Base-by-base conservation (phyloP, 2,888 invertebrate species). In the Acleris emargana region DNA sequence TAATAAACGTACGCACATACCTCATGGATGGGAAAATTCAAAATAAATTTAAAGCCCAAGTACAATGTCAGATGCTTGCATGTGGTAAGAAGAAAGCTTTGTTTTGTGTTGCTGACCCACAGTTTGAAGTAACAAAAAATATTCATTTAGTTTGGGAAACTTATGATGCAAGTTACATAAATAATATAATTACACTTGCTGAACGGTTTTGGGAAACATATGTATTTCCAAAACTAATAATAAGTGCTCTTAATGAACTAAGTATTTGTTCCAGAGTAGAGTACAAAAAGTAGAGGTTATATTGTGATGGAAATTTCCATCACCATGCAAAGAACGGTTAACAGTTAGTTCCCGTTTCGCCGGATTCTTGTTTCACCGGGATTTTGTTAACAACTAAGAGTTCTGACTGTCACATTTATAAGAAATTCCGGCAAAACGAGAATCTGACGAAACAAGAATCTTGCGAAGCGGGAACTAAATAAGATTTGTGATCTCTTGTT, bases 211-310 rank as follows among this genome's bases (percentile, higher is more conserved):
- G 50, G 50, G 7, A 18, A 20, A 50, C 18, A 50, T 50, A 20
- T 50, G 20, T 50, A 20, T 50, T 50, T 50, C 50, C 50, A 7
- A 50, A 50, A 13, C 20, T 22, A 22, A 13, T 22, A 50, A 22
- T 20, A 22, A 50, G 50, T 50, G 50, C 50, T 9, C 7, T n/a
- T 7, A 47, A n/a, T 47, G 4, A 47, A 25, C 25, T 7, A 25
- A 25, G 6, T 25, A 25, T 25, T 25, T 25, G 25, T 25, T 25
- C 25, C 25, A 25, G 25, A 25, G 25, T 25, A 25, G 25, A 7
- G 25, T 25, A 25, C 25, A 25, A 25, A 25, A 61, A 52, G 43
- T 53, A n/a, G 16, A 20, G 16, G 61, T 53, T n/a, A 61, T 61
- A 18, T 25, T 25, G 25, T 25, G 25, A 25, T 25, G 25, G 25